Conservation (phyloP, 2,113 vertebrate species). For the Felis catus region F.catus_Fca126_mat1.0 CM031413.1:72580501-72581000, state of each 20-base stretch:
- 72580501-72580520: not conserved
- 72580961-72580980: constrained; percentile 30
- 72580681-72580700: not conserved
- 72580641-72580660: constrained; percentile 25
- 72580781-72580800: constrained; percentile 23
- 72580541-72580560: constrained; percentile 28
- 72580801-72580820: not conserved
- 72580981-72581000: constrained; percentile 15
- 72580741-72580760: not conserved
- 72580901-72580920: constrained; percentile 43
- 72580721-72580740: constrained; percentile 20
- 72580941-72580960: constrained; percentile 43
- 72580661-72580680: not conserved
- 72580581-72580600: constrained; percentile 41
- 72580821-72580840: not conserved
- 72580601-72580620: not conserved
- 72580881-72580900: not conserved
- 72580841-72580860: not conserved
- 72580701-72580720: not conserved
- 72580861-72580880: not conserved
- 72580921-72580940: constrained; percentile 60
- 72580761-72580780: not conserved
- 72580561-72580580: not conserved
- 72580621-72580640: not conserved
- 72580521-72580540: not conserved